phyloP scores from a whole-genome alignment of 2,797 vertebrate genomes.

The Onychomys torridus region DNA sequence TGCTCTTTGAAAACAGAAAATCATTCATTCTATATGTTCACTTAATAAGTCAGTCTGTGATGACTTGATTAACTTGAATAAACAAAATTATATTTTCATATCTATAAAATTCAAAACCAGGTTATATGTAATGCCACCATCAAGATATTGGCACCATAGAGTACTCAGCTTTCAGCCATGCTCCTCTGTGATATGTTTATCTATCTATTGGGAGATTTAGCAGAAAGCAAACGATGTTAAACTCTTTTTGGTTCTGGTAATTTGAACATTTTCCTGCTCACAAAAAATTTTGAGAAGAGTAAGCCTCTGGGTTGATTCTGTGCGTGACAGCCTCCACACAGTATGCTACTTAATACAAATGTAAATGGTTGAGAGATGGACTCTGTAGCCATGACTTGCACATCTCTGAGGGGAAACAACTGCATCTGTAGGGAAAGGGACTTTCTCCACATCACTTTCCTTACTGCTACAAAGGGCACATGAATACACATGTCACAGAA shows the following conservation, averaged over 20 bases:
- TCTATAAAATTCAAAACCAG: slow-evolving; percentile 1
- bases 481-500: not conserved
- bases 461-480: not conserved
- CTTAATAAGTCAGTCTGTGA: slow-evolving; percentile 29
- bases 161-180: not conserved
- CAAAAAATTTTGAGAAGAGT: not conserved
- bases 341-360: not conserved
- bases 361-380: not conserved
- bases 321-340: not conserved
- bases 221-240: not conserved
- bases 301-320: not conserved
- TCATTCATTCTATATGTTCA: not conserved
- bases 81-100: not conserved
- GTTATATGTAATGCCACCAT: not conserved
- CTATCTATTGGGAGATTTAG: not conserved
- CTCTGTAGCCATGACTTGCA: not conserved
- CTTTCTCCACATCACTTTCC: not conserved
- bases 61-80: not conserved
- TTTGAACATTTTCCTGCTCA: not conserved
- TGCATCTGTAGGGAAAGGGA: not conserved
- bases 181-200: not conserved
- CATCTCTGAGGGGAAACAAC: not conserved
- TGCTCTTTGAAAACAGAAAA: slow-evolving; percentile 21
- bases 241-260: not conserved
- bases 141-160: not conserved